Percentiles rank a stretch among this genome's conserved stretches.
Conservation (phyloP, 2,797 vertebrate species). For the Crocodylus rhombifer region DNA sequence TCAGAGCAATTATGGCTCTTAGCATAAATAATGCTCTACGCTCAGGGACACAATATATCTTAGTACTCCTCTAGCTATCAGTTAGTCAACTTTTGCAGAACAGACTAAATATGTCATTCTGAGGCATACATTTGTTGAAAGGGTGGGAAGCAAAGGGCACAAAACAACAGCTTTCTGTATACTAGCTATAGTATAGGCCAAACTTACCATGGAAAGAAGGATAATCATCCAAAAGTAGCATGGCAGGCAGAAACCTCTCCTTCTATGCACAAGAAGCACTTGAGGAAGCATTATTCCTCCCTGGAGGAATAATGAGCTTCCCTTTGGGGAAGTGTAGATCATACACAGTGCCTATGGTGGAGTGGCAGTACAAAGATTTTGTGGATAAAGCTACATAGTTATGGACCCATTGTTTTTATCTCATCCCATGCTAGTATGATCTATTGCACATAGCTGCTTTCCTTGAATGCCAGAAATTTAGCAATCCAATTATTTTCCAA, state of each 20-base stretch:
- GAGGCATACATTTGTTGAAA: background rate
- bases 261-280: background rate
- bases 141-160: background rate
- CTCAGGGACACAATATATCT: background rate
- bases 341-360: background rate
- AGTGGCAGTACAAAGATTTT: background rate
- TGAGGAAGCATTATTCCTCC: background rate
- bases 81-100: background rate
- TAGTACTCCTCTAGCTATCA: background rate
- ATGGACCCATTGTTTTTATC: background rate
- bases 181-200: background rate
- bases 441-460: background rate
- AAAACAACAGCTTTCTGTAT: background rate
- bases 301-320: background rate
- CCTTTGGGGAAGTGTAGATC: background rate
- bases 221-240: background rate
- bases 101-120: background rate
- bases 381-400: background rate
- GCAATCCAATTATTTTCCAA: background rate
- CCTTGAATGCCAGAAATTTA: background rate
- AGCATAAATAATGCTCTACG: background rate
- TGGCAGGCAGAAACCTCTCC: background rate
- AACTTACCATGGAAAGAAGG: accelerated
- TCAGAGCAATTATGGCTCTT: background rate
- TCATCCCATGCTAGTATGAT: background rate